Conservation (phyloP, 2,888 invertebrate genomes). For the Xylophagus ater region DNA sequence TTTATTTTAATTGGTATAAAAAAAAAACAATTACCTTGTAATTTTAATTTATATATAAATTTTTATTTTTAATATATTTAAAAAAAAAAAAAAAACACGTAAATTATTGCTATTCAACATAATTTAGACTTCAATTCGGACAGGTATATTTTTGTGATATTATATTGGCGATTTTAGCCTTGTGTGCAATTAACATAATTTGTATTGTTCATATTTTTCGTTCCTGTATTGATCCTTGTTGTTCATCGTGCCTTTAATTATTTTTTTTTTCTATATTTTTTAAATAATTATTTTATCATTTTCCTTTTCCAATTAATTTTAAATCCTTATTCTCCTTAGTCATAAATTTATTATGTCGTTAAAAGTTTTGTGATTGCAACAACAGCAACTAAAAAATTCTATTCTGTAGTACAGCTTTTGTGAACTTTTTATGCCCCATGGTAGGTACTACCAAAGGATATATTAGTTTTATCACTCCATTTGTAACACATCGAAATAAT, state of each 20-base stretch:
- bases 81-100: constrained; percentile 3
- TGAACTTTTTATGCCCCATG: too few relatives aligned
- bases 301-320: neutral
- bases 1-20: constrained; percentile 14
- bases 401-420: too few relatives aligned
- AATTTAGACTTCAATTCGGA: constrained; percentile 37
- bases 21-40: constrained; percentile 1
- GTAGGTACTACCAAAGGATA: too few relatives aligned
- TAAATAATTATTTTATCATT: neutral
- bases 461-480: too few relatives aligned
- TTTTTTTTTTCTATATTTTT: neutral
- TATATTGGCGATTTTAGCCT: constrained; percentile 36
- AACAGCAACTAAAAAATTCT: too few relatives aligned
- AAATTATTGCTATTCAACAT: neutral
- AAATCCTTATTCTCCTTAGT: neutral
- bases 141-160: constrained; percentile 41
- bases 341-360: neutral
- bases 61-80: constrained; percentile 5
- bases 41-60: constrained; percentile 4
- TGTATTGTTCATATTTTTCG: constrained; percentile 38
- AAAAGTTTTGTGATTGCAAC: neutral
- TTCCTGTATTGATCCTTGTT: constrained; percentile 31
- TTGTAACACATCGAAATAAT: too few relatives aligned
- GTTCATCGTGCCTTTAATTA: constrained; percentile 28
- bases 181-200: constrained; percentile 39